phyloP scores from a whole-genome alignment of 2,113 vertebrate genomes.

The Mastomys natalensis region DNA sequence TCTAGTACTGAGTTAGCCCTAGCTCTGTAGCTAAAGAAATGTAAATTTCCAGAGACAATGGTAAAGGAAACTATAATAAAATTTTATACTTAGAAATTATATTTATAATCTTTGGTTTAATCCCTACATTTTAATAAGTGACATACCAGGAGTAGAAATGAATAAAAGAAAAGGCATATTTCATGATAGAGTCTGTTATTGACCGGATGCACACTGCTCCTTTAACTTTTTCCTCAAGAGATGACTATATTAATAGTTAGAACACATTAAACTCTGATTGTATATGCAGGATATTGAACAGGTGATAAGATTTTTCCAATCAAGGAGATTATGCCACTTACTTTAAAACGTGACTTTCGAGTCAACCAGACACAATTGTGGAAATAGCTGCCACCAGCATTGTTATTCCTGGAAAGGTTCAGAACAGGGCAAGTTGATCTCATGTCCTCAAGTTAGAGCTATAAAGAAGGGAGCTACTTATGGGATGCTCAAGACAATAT shows the following conservation, averaged over 20 bases:
- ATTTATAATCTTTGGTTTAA: not conserved
- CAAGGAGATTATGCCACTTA: conserved; percentile 14
- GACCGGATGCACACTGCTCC: not conserved
- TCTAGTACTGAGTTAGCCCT: not conserved
- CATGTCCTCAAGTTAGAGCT: not conserved
- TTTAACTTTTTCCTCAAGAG: not conserved
- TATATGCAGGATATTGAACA: not conserved
- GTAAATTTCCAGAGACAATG: not conserved
- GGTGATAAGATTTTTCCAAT: not conserved
- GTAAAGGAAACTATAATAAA: not conserved
- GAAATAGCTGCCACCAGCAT: not conserved
- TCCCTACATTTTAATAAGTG: not conserved
- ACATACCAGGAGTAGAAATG: not conserved
- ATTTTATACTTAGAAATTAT: not conserved
- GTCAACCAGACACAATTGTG: not conserved
- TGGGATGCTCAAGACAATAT: not conserved
- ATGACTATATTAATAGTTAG: conserved; percentile 8
- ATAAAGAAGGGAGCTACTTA: not conserved
- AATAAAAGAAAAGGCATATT: not conserved
- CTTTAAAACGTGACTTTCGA: not conserved
- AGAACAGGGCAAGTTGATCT: not conserved
- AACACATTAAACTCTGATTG: not conserved
- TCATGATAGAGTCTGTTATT: not conserved
- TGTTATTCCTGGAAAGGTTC: not conserved
- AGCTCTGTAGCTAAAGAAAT: no score